Percentiles rank a stretch among this genome's conserved stretches.
phyloP scores from a whole-genome alignment of 2,113 vertebrate genomes.

The Eulemur rufifrons region DNA sequence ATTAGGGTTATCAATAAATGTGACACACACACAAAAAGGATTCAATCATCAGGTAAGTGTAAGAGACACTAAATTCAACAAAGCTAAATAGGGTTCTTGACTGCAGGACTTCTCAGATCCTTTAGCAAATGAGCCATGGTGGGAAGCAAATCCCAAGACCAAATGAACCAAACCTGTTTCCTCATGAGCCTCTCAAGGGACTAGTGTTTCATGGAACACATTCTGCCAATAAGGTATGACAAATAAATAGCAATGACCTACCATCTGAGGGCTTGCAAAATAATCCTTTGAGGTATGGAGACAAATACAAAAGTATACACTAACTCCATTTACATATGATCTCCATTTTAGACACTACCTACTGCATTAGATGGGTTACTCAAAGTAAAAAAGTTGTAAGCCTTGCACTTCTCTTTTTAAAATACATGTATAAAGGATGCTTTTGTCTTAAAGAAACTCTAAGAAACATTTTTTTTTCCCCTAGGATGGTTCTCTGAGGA shows the following conservation, averaged over 20 bases:
- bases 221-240: neutral
- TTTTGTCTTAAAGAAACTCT: neutral
- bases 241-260: neutral
- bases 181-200: neutral
- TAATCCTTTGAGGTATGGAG: neutral
- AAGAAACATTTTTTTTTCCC: neutral
- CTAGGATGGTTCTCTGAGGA: conserved; percentile 7
- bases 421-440: neutral
- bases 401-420: neutral
- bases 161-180: neutral
- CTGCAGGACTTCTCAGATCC: neutral
- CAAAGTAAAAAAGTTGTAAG: neutral
- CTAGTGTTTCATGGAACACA: neutral
- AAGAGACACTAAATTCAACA: neutral
- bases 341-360: neutral
- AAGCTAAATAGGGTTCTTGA: neutral
- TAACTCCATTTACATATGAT: neutral
- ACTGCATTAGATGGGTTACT: neutral
- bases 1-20: neutral
- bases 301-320: neutral
- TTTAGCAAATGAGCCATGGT: neutral
- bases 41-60: neutral
- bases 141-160: neutral
- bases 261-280: neutral
- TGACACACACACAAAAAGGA: neutral